Evolutionary conservation across 2,888 invertebrate genomes (phyloP).

Genomic region (Venusia cambrica): DNA sequence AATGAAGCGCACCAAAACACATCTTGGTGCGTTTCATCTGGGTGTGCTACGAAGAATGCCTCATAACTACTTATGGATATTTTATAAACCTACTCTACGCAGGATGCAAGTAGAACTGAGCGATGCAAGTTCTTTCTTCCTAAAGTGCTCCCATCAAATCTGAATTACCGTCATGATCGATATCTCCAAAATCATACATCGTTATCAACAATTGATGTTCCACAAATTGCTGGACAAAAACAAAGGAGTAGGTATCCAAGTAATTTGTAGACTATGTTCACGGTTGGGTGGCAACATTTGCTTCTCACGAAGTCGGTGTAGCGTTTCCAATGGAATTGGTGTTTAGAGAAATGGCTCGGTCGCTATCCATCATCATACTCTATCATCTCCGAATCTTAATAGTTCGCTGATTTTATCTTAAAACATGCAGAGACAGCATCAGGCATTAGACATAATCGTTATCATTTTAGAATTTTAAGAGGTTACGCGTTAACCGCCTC

Average conservation of each 20-base stretch:
- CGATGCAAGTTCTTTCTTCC: too few species aligned
- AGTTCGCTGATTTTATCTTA: too few species aligned
- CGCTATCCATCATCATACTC: constrained; percentile 6
- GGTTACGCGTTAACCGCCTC: too few species aligned
- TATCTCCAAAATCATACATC: constrained; percentile 19
- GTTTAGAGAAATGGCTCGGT: constrained; percentile 9
- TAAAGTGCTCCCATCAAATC: constrained; percentile 4
- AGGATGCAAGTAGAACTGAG: too few species aligned
- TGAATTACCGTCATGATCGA: constrained; percentile 11
- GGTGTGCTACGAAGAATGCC: too few species aligned
- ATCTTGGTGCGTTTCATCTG: too few species aligned
- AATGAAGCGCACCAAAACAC: too few species aligned
- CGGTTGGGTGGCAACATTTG: constrained; percentile 8
- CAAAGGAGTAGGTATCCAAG: constrained; percentile 21
- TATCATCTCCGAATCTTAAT: constrained; percentile 2
- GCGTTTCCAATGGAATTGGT: constrained; percentile 6
- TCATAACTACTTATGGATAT: too few species aligned
- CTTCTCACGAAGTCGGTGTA: constrained; percentile 18
- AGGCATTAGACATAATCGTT: too few species aligned
- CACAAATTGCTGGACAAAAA: constrained; percentile 23
- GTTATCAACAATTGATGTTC: constrained; percentile 19
- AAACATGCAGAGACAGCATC: too few species aligned
- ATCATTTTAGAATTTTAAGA: too few species aligned
- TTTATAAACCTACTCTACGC: too few species aligned
- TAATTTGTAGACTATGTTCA: constrained; percentile 24